Evolutionary conservation across 2,113 vertebrate genomes (phyloP), one percentile per base, ranked within the genome.

Genomic region (Neotoma lepida): DNA sequence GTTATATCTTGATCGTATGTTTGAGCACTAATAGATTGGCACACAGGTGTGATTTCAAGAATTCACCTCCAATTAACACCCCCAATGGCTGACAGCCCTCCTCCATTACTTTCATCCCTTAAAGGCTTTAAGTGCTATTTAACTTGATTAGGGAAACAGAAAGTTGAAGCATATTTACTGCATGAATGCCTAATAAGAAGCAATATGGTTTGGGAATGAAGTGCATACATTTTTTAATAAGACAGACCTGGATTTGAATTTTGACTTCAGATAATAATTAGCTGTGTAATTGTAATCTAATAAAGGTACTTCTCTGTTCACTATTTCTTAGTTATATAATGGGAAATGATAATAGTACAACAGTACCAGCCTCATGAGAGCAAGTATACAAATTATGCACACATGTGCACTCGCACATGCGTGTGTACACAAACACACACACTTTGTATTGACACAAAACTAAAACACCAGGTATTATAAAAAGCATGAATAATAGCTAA

Each of bases 31-130:
- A 70, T 68, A 71, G 39, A 86, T 93, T 91, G 70, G 33, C 63
- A 93, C 24, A 71, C 22, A 80, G 85, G 28, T 95, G 51, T 93
- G 84, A 81, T 87, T 95, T 94, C 58, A 91, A 39, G 18, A 54
- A 93, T 93, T 93, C 92, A 61, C 63, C 73, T 96, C 44, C 46
- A 90, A 91, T 81, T 92, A 94, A 95, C 80, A 84, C 46, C 28
- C 33, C 46, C 30, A 90, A 8, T 74, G 58, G 2, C 8, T 93
- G 80, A 30, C 17, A 90, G 17, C 2, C 18, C 12, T 82, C 35
- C 41, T n/a, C 74, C 20, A 74, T 91, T 87, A 94, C 6, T 41
- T 61, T 73, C 61, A 88, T 94, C 26, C 63, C 20, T 93, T 85
- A 78, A 86, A 82, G 76, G 22, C 3, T 92, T 93, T 73, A 74